A percentile compares a stretch with the other conserved stretches of the same genome.
Conservation (phyloP, 2,113 vertebrate species). For the Eclectus roratus region DNA sequence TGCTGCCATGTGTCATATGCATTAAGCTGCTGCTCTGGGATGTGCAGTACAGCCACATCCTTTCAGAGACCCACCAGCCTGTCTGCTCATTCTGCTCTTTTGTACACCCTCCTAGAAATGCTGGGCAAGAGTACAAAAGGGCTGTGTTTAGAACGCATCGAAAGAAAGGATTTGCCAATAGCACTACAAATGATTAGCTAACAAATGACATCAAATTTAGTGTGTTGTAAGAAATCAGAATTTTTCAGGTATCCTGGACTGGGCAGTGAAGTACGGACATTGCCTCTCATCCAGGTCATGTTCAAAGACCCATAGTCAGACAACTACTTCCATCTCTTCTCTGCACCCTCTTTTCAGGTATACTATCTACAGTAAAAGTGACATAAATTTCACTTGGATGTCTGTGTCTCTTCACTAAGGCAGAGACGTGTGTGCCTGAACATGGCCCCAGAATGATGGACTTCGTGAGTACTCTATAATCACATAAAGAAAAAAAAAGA, state of each 20-base stretch:
- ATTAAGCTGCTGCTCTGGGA: neutral
- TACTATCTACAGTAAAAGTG: neutral
- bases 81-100: neutral
- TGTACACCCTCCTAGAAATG: neutral
- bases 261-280: neutral
- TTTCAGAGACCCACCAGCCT: neutral
- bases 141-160: neutral
- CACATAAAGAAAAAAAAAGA: neutral
- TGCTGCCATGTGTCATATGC: neutral
- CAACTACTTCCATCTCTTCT: neutral
- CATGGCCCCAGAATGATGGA: neutral
- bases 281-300: neutral
- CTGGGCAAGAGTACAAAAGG: neutral
- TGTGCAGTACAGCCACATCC: neutral
- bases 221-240: neutral
- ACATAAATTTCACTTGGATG: neutral
- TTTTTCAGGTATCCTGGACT: neutral
- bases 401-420: neutral
- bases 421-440: neutral
- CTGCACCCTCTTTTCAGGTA: neutral
- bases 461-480: neutral
- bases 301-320: neutral
- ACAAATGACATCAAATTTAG: neutral
- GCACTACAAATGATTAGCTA: neutral
- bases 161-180: neutral